A percentile compares a stretch with the other conserved stretches of the same genome.
These are phyloP conservation scores for Drosophila mayri DNA, from an alignment of 1,140 invertebrate genomes.

Conservation along the genomic window DNA sequence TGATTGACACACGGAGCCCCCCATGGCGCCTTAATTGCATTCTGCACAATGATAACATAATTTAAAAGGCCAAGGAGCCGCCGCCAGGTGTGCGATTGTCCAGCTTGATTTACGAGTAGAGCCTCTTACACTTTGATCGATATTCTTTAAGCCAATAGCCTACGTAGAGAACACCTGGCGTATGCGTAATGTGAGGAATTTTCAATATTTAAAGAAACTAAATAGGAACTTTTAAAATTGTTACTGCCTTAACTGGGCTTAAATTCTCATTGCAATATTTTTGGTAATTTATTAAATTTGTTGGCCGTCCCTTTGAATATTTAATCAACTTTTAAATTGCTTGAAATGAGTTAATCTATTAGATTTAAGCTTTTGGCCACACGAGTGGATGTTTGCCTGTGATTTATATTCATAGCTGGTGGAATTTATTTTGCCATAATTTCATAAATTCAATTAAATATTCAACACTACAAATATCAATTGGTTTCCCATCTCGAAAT, in stretches of 20 bases:
- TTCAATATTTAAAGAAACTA: neutral
- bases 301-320: constrained; percentile 4
- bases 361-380: constrained; percentile 5
- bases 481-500: constrained; percentile 32
- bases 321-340: constrained; percentile 13
- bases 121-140: constrained; percentile 13
- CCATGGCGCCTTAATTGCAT: constrained; percentile 79
- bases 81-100: constrained; percentile 34
- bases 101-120: constrained; percentile 65
- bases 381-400: neutral
- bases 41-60: constrained; percentile 81
- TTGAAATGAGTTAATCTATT: constrained; percentile 9
- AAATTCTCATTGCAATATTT: neutral
- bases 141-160: constrained; percentile 1
- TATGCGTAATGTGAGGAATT: constrained; percentile 4
- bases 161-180: neutral
- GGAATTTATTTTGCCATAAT: constrained; percentile 21
- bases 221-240: neutral
- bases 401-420: constrained; percentile 20
- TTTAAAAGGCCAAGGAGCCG: constrained; percentile 66
- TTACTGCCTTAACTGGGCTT: neutral
- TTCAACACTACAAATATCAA: constrained; percentile 44
- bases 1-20: constrained; percentile 79
- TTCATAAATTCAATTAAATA: constrained; percentile 46
- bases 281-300: neutral